phyloP scores from a whole-genome alignment of 2,888 invertebrate genomes.

The Trimorus sp. region DNA sequence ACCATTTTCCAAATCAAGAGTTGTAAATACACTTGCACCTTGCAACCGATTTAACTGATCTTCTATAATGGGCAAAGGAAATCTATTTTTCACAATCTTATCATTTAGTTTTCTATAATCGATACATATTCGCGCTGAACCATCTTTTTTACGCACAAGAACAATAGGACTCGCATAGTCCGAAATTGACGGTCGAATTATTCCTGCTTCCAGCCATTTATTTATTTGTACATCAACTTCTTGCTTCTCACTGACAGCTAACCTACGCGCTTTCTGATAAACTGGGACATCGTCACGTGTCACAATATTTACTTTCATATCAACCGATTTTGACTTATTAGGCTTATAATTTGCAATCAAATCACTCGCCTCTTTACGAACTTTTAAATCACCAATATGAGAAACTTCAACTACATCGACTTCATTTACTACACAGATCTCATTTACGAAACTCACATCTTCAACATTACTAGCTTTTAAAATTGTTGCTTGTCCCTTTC shows the following conservation, averaged over 20 bases:
- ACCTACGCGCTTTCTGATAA: slow-evolving; percentile 66
- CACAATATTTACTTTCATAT: slow-evolving; percentile 65
- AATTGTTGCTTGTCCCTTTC: too few relatives aligned
- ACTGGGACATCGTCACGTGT: slow-evolving; percentile 71
- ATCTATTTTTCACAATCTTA: neutral
- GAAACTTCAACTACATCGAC: too few relatives aligned
- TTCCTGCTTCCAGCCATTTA: slow-evolving; percentile 71
- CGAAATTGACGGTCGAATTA: slow-evolving; percentile 70
- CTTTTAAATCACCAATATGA: too few relatives aligned
- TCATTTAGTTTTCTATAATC: slow-evolving; percentile 66
- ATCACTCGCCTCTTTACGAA: neutral
- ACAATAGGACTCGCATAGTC: slow-evolving; percentile 70
- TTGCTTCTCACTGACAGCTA: slow-evolving; percentile 66
- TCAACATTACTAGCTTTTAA: too few relatives aligned
- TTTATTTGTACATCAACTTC: slow-evolving; percentile 71
- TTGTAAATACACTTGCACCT: neutral
- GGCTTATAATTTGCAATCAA: slow-evolving; percentile 33
- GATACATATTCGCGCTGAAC: slow-evolving; percentile 71
- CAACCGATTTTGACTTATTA: slow-evolving; percentile 18
- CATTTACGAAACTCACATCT: too few relatives aligned
- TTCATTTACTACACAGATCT: too few relatives aligned
- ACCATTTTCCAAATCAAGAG: slow-evolving; percentile 11
- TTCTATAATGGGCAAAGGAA: slow-evolving; percentile 8
- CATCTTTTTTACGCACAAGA: slow-evolving; percentile 65
- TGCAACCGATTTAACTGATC: neutral